A percentile compares a stretch with the other conserved stretches of the same genome.
Evolutionary conservation across 2,888 invertebrate genomes (phyloP).

Genomic region (Sinhomidia bicolor): DNA sequence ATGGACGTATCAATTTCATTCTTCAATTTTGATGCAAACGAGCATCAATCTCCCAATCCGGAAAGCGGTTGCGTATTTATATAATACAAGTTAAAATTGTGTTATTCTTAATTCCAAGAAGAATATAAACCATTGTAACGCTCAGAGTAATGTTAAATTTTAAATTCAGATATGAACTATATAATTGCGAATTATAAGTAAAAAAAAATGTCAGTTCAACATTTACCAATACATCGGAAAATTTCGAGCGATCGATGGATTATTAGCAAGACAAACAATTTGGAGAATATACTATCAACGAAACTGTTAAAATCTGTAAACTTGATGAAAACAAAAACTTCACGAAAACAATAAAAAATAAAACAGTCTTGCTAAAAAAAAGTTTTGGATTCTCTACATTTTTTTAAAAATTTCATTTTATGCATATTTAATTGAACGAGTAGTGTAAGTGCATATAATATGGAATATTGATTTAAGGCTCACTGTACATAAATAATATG

Average conservation of each 20-base stretch:
- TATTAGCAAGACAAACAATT: slow-evolving; percentile 62
- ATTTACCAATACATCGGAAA: slow-evolving; percentile 39
- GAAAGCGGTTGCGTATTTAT: slow-evolving; percentile 54
- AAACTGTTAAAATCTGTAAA: slow-evolving; percentile 65
- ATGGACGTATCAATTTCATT: not conserved
- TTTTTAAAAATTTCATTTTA: no score
- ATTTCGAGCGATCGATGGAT: slow-evolving; percentile 64
- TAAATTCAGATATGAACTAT: slow-evolving; percentile 55
- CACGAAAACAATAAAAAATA: slow-evolving; percentile 43
- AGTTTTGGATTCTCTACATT: no score
- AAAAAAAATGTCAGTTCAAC: slow-evolving; percentile 39
- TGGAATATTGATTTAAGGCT: no score
- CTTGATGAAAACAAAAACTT: slow-evolving; percentile 33
- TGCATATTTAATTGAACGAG: no score
- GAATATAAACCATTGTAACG: slow-evolving; percentile 68
- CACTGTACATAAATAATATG: no score
- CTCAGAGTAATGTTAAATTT: slow-evolving; percentile 65
- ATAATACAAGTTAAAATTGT: slow-evolving; percentile 50
- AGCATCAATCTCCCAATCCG: not conserved
- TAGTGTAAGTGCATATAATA: no score
- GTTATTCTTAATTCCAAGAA: slow-evolving; percentile 59
- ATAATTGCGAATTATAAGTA: slow-evolving; percentile 27
- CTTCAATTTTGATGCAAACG: not conserved
- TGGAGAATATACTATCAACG: slow-evolving; percentile 39
- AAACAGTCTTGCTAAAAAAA: slow-evolving; percentile 68